These are phyloP conservation scores for Pocillopora damicornis DNA, from an alignment of 64 coral and sea anemone genomes.

Conservation along the genomic window DNA sequence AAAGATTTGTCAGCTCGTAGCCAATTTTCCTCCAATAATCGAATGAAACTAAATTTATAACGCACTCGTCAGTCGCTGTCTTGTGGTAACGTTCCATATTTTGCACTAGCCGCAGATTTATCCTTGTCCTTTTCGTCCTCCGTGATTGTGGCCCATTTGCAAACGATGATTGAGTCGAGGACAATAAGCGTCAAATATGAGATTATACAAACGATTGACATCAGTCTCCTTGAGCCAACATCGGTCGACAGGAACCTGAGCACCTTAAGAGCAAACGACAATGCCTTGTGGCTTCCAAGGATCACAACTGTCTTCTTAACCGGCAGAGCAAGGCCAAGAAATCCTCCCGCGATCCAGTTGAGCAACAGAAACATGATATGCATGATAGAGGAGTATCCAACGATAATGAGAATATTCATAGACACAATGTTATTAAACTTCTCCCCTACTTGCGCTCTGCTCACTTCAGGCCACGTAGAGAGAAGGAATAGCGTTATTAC, in stretches of 20 bases:
- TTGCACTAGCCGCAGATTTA: constrained; percentile 18
- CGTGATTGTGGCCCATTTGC: constrained; percentile 45
- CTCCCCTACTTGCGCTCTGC: constrained; percentile 38
- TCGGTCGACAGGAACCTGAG: constrained; percentile 51
- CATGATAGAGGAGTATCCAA: constrained; percentile 79
- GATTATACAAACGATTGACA: constrained; percentile 71
- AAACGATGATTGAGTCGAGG: constrained; percentile 72
- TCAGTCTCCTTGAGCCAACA: constrained; percentile 68
- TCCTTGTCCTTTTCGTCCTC: constrained; percentile 47
- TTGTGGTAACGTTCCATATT: constrained; percentile 27
- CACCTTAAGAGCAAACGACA: constrained; percentile 66
- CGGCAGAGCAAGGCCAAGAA: constrained; percentile 33
- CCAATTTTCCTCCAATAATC: no score
- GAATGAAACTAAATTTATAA: not conserved
- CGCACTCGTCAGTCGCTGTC: not conserved
- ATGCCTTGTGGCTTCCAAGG: constrained; percentile 72
- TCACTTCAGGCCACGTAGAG: constrained; percentile 69
- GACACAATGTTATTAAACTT: constrained; percentile 55
- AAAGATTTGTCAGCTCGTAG: not conserved
- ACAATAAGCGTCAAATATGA: constrained; percentile 67
- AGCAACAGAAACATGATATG: constrained; percentile 80
- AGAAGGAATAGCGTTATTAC: constrained; percentile 42
- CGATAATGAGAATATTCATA: constrained; percentile 74
- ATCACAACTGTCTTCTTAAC: constrained; percentile 79
- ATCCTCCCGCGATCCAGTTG: constrained; percentile 56